Percentiles rank a stretch among this genome's conserved stretches.
Evolutionary conservation across 2,113 vertebrate species (phyloP).

Genomic region (Sturnus vulgaris): DNA sequence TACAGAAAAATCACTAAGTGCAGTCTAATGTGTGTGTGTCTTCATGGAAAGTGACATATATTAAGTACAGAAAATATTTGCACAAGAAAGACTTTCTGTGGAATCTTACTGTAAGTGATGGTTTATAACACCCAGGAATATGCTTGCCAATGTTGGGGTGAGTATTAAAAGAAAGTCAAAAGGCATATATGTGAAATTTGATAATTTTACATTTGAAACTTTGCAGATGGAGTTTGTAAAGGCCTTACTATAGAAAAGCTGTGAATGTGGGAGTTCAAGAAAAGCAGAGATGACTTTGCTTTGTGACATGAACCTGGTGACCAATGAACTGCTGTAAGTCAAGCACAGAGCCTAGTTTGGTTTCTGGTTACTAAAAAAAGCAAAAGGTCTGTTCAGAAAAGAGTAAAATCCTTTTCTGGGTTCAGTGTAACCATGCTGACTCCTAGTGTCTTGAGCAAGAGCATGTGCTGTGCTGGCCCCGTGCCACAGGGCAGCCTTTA

Average conservation of each 20-base stretch:
- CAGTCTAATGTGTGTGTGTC: background rate
- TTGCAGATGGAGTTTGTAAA: background rate
- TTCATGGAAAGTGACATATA: background rate
- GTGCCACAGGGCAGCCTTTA: background rate
- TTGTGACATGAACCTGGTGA: background rate
- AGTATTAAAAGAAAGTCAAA: background rate
- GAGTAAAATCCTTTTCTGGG: background rate
- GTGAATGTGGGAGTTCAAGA: background rate
- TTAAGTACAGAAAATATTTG: background rate
- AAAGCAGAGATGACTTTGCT: background rate
- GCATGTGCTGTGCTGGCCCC: background rate
- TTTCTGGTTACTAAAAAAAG: background rate
- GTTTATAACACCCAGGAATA: background rate
- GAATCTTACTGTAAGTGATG: background rate
- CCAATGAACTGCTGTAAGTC: background rate
- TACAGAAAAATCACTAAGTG: background rate
- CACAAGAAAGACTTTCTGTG: background rate
- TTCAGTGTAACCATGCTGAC: background rate
- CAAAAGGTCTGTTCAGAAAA: rapidly evolving
- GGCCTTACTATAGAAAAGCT: background rate
- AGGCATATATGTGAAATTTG: background rate
- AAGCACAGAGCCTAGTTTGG: background rate
- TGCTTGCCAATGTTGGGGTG: background rate
- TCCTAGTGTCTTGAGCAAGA: background rate
- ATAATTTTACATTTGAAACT: background rate